Percentiles rank a stretch among this genome's conserved stretches.
These are phyloP conservation scores for Drosophila mayri DNA, from an alignment of 1,140 invertebrate species.

Conservation along the genomic window DNA sequence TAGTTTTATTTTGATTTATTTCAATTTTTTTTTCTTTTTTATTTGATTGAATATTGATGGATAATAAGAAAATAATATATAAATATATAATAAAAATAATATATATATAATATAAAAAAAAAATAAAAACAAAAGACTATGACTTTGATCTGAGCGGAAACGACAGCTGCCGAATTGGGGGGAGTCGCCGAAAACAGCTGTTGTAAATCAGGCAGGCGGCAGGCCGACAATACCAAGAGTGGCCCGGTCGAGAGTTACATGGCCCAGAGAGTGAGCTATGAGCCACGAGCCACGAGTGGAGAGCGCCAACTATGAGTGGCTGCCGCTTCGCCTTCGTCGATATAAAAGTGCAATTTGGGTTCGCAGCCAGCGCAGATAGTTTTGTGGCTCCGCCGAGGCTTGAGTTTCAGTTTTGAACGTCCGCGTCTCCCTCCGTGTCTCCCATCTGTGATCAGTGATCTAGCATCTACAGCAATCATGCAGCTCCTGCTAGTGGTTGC, in stretches of 20 bases:
- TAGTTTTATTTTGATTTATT: too few species aligned
- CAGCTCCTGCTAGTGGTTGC: constrained; percentile 70
- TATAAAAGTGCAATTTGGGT: constrained; percentile 82
- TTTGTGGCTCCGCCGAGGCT: constrained; percentile 68
- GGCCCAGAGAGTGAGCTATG: constrained; percentile 20
- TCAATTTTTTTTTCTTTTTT: too few species aligned
- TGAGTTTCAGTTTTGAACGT: constrained; percentile 42
- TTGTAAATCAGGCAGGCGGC: constrained; percentile 73
- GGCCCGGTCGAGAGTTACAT: constrained; percentile 40
- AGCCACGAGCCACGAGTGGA: neutral
- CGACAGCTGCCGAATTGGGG: constrained; percentile 34
- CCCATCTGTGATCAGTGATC: constrained; percentile 28
- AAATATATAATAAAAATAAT: too few species aligned
- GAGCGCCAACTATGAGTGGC: constrained; percentile 25
- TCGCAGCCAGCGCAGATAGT: constrained; percentile 69
- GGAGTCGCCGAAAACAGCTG: constrained; percentile 61
- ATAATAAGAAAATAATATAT: too few species aligned
- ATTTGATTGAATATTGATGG: too few species aligned
- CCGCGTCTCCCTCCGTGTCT: constrained; percentile 13
- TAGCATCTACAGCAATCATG: constrained; percentile 49
- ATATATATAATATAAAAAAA: too few species aligned
- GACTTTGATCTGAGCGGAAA: constrained; percentile 62
- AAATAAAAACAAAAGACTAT: too few species aligned
- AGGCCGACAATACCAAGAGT: neutral
- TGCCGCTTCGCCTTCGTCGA: constrained; percentile 39